Conservation (phyloP, 2,113 vertebrate genomes). For the Monopterus albus region DNA sequence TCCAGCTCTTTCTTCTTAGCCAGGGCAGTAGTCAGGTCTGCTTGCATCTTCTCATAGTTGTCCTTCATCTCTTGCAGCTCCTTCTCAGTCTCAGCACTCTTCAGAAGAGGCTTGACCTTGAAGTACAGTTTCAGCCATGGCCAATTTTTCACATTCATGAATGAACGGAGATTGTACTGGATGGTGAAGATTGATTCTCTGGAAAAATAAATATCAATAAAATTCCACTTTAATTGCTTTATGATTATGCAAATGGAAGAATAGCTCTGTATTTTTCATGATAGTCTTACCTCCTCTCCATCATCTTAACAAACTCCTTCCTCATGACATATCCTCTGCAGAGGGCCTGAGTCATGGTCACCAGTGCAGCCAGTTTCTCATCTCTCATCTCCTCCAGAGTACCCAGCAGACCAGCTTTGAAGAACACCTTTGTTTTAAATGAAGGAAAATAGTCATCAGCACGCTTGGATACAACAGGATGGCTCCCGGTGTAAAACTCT, state of each 20-base stretch:
- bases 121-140: slow-evolving; percentile 39
- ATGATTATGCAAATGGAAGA: neutral
- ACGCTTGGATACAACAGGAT: neutral
- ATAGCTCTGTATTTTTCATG: too few relatives aligned
- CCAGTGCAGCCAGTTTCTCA: slow-evolving; percentile 83
- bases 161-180: slow-evolving; percentile 83
- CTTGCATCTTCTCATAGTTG: slow-evolving; percentile 87
- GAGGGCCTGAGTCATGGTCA: slow-evolving; percentile 77
- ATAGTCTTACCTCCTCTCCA: slow-evolving; percentile 64
- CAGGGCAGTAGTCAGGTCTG: slow-evolving; percentile 82
- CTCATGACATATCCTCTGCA: slow-evolving; percentile 75
- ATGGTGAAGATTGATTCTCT: slow-evolving; percentile 86
- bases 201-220: neutral
- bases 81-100: slow-evolving; percentile 68
- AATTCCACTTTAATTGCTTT: neutral
- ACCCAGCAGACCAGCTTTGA: too few relatives aligned
- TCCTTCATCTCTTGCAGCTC: slow-evolving; percentile 79
- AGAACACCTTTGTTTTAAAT: slow-evolving; percentile 74
- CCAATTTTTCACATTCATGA: slow-evolving; percentile 52
- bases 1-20: slow-evolving; percentile 74
- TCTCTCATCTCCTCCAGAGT: slow-evolving; percentile 85
- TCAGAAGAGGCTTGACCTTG: slow-evolving; percentile 38
- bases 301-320: slow-evolving; percentile 78
- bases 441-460: too few relatives aligned
- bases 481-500: too few relatives aligned